These are phyloP conservation scores for Drusus annulatus DNA, from an alignment of 1,140 invertebrate genomes.

Conservation along the genomic window DNA sequence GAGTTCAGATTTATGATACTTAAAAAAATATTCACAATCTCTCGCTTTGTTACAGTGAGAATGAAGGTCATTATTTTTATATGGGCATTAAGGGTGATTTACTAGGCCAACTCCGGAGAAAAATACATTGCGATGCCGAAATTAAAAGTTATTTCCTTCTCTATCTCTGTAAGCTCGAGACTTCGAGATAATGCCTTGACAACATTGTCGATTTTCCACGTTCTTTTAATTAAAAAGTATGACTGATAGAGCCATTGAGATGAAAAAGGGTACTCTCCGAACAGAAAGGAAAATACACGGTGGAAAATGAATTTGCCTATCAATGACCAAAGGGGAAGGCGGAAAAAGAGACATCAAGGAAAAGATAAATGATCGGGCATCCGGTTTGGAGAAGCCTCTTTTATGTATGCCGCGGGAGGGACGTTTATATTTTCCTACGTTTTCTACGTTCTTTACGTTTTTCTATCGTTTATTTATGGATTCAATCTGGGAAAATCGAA, in stretches of 20 bases:
- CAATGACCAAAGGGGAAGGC: not conserved
- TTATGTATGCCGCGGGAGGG: not conserved
- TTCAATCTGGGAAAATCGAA: constrained; percentile 26
- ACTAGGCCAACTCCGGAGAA: not conserved
- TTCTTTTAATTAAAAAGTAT: too few relatives aligned
- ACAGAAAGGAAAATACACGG: too few relatives aligned
- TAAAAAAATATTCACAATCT: constrained; percentile 40
- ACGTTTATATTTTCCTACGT: constrained; percentile 6
- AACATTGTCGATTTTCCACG: too few relatives aligned
- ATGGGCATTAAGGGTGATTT: constrained; percentile 47
- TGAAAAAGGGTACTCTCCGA: too few relatives aligned
- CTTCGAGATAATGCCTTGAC: too few relatives aligned
- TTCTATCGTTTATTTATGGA: constrained; percentile 32
- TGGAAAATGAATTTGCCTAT: constrained; percentile 30
- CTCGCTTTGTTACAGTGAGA: constrained; percentile 40
- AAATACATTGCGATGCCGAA: too few relatives aligned
- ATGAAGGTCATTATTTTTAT: constrained; percentile 46
- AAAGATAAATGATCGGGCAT: constrained; percentile 22
- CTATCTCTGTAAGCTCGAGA: too few relatives aligned
- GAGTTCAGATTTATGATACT: constrained; percentile 41
- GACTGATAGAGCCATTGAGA: too few relatives aligned
- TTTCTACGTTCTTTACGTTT: constrained; percentile 9
- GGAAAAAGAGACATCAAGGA: constrained; percentile 2
- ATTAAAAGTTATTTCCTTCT: too few relatives aligned
- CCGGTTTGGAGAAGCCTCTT: constrained; percentile 18